A percentile compares a stretch with the other conserved stretches of the same genome.
Evolutionary conservation across 1,140 invertebrate genomes (phyloP).

Genomic region (Drosophila sproati): DNA sequence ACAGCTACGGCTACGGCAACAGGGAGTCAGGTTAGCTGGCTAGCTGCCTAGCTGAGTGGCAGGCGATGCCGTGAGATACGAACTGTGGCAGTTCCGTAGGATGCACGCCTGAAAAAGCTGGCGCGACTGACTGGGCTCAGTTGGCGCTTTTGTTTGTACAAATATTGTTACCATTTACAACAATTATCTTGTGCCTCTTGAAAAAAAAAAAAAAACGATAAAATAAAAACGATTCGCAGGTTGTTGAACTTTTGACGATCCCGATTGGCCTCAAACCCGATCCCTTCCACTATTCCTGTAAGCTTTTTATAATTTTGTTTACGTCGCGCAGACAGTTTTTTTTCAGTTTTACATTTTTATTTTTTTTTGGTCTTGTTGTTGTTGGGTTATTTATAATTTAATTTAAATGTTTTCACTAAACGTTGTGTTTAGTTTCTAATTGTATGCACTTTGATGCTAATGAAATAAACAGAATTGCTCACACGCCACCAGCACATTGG

Average conservation of each 20-base stretch:
- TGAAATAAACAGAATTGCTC: slow-evolving; percentile 58
- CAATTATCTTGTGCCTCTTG: slow-evolving; percentile 51
- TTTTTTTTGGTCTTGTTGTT: slow-evolving; percentile 7
- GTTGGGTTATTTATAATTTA: slow-evolving; percentile 52
- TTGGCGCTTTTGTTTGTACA: slow-evolving; percentile 56
- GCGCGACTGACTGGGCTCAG: slow-evolving; percentile 14
- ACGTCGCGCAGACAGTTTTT: slow-evolving; percentile 25
- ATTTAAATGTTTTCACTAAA: slow-evolving; percentile 60
- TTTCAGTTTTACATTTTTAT: slow-evolving; percentile 2
- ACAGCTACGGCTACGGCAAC: slow-evolving; percentile 2
- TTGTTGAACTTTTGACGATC: slow-evolving; percentile 65
- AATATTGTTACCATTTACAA: slow-evolving; percentile 68
- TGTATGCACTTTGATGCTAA: slow-evolving; percentile 66
- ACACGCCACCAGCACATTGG: slow-evolving; percentile 19
- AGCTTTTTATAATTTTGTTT: slow-evolving; percentile 75
- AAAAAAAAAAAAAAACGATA: not conserved
- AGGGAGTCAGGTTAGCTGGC: slow-evolving; percentile 17
- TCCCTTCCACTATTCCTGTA: slow-evolving; percentile 17
- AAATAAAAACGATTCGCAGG: slow-evolving; percentile 57
- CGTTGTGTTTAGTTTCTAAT: slow-evolving; percentile 70
- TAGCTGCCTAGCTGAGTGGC: slow-evolving; percentile 8
- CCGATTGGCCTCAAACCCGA: slow-evolving; percentile 25
- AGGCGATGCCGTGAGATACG: slow-evolving; percentile 43
- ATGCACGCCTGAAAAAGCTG: slow-evolving; percentile 71
- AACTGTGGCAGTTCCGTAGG: slow-evolving; percentile 58